Base-by-base conservation (phyloP, 2,113 vertebrate species). In the Burhinus oedicnemus region DNA sequence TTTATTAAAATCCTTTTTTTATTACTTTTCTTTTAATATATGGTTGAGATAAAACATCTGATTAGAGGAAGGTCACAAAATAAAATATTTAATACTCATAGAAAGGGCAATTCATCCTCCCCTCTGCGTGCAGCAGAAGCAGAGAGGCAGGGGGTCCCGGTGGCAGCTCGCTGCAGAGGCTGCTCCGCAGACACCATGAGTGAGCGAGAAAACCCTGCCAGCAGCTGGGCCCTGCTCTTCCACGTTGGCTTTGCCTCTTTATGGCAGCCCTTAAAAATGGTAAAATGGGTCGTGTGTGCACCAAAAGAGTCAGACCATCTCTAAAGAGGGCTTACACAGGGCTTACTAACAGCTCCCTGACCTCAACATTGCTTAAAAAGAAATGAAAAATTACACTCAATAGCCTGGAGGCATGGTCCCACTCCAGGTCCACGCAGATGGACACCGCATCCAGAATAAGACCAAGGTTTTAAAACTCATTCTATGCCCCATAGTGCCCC, bases 1-100 rank as follows among this genome's bases (percentile, higher is more conserved):
- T 96, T 97, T 97, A 96, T 97, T 97, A 97, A 97, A 96, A 89
- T 90, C 72, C 45, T 38, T 81, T 89, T 95, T 96, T 83, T 95
- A 92, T 89, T 87, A 92, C 57, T 86, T 81, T 91, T 83, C 87
- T 94, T 95, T 89, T 78, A 96, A 87, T 80, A 88, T 87, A 83
- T 58, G 14, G 82, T 87, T 2, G 12, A 91, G 87, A 80, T 94
- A 94, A 94, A 95, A 76, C 69, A 93, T 86, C 89, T 95, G 97
- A 89, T 95, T 96, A 94, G 75, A 86, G 36, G 76, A 77, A 93
- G 68, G 85, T 92, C 89, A 76, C 84, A 93, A 94, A 96, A 95
- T 93, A 95, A 95, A 97, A 89, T 87, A 96, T 93, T 95, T 91
- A 91, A 44, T 54, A 60, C 49, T 40, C 18, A 21, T 26, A 11